A percentile compares a stretch with the other conserved stretches of the same genome.
These are phyloP conservation scores for Hippocampus mohnikei DNA, from an alignment of 2,113 vertebrate genomes.

Conservation along the genomic window DNA sequence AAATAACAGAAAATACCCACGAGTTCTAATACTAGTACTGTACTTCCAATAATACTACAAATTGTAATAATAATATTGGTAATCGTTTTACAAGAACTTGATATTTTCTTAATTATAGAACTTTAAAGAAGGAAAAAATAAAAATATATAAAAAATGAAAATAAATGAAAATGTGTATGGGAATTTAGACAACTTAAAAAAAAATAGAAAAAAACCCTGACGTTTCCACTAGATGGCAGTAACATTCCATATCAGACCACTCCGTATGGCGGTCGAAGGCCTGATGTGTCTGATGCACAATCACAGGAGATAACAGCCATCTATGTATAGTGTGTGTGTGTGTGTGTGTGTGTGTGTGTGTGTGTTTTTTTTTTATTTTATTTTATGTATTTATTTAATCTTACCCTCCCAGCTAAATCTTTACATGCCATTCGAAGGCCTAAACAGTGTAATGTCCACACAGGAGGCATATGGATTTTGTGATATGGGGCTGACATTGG, in stretches of 20 bases:
- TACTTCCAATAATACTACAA: too few species aligned
- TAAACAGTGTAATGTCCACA: constrained; percentile 34
- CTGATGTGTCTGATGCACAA: not conserved
- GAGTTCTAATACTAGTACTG: too few species aligned
- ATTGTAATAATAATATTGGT: too few species aligned
- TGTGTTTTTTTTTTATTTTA: not conserved
- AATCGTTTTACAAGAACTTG: too few species aligned
- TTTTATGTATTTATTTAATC: not conserved
- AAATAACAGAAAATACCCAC: too few species aligned
- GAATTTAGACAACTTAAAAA: too few species aligned
- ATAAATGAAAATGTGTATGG: too few species aligned
- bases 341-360: not conserved
- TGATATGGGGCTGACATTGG: constrained; percentile 47
- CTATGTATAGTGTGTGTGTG: not conserved
- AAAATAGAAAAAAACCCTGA: too few species aligned
- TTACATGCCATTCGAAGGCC: constrained; percentile 6
- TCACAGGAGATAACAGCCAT: not conserved
- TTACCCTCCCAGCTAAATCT: constrained; percentile 4
- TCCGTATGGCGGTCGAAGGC: not conserved
- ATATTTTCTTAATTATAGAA: too few species aligned
- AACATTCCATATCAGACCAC: constrained; percentile 32
- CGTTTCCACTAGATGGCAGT: constrained; percentile 65
- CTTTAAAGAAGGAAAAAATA: too few species aligned
- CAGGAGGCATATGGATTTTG: constrained; percentile 54
- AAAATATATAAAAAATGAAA: too few species aligned